These are phyloP conservation scores for Acipenser transmontanus DNA, from an alignment of 2,797 vertebrate species.

Conservation along the genomic window DNA sequence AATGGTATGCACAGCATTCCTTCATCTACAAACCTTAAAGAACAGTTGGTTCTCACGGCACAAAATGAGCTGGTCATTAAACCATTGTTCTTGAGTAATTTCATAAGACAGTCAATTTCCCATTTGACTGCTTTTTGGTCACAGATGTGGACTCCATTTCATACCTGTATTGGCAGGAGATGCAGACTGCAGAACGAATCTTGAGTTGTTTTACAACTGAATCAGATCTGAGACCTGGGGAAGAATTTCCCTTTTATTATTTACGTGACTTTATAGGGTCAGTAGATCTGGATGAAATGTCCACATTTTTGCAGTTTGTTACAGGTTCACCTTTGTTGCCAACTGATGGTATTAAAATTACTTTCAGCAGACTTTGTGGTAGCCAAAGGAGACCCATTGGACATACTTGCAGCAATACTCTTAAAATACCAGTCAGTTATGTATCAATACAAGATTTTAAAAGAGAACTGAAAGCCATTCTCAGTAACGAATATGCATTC, in stretches of 20 bases:
- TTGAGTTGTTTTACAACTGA: not conserved
- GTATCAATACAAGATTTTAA: constrained; percentile 4
- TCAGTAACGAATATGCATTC: not conserved
- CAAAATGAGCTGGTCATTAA: constrained; percentile 1
- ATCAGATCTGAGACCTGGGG: constrained; percentile 1
- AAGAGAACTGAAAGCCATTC: not conserved
- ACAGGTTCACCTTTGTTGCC: not conserved
- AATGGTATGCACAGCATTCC: not conserved
- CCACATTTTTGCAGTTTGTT: constrained; percentile 2
- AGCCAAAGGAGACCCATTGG: not conserved
- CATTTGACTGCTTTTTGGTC: not conserved
- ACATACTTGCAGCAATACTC: not conserved
- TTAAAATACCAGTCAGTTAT: not conserved
- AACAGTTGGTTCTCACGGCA: not conserved
- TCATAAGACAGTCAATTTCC: constrained; percentile 1
- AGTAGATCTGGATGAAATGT: not conserved
- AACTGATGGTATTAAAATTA: not conserved
- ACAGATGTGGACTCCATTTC: no score
- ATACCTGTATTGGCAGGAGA: not conserved
- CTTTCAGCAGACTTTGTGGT: not conserved
- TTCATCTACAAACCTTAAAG: no score
- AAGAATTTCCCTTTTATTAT: not conserved
- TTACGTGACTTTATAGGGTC: not conserved
- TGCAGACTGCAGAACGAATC: not conserved
- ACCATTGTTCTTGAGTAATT: not conserved